Percentiles rank a stretch among this genome's conserved stretches.
phyloP scores from a whole-genome alignment of 2,888 invertebrate species.

The Adelognathus sp. region DNA sequence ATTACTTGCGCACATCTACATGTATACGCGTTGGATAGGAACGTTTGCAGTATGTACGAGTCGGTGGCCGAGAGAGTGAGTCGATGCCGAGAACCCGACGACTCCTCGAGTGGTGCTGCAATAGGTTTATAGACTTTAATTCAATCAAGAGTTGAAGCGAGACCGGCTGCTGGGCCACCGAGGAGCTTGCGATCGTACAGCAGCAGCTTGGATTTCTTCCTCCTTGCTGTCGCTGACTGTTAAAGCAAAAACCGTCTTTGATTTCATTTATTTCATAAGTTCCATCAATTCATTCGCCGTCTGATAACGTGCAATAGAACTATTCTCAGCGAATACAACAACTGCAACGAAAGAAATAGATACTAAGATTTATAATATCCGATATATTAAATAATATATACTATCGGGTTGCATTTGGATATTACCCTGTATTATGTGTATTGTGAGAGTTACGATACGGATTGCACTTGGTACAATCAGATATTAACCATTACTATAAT shows the following conservation, averaged over 20 bases:
- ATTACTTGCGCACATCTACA: background rate
- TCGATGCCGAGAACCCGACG: conserved; percentile 22
- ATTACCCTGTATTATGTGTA: too few species aligned
- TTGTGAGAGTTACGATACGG: too few species aligned
- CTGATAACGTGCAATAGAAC: background rate
- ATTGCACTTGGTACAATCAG: too few species aligned
- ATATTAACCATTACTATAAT: too few species aligned
- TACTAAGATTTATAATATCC: too few species aligned
- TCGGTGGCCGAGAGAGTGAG: conserved; percentile 15
- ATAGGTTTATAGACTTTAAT: conserved; percentile 47
- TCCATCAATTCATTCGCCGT: background rate
- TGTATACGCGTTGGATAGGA: background rate
- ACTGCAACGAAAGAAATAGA: background rate
- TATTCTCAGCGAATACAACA: background rate
- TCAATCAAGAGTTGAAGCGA: conserved; percentile 28
- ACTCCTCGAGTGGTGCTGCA: conserved; percentile 10
- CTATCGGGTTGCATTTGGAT: too few species aligned
- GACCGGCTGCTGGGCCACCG: conserved; percentile 3
- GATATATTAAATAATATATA: too few species aligned
- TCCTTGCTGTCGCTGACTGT: background rate
- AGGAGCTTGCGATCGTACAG: conserved; percentile 26
- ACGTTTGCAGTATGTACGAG: background rate
- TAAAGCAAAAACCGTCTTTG: conserved; percentile 2
- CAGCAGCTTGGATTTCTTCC: background rate
- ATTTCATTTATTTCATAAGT: conserved; percentile 22